Conservation (phyloP, 2,797 vertebrate genomes). For the Aulostomus chinensis region DNA sequence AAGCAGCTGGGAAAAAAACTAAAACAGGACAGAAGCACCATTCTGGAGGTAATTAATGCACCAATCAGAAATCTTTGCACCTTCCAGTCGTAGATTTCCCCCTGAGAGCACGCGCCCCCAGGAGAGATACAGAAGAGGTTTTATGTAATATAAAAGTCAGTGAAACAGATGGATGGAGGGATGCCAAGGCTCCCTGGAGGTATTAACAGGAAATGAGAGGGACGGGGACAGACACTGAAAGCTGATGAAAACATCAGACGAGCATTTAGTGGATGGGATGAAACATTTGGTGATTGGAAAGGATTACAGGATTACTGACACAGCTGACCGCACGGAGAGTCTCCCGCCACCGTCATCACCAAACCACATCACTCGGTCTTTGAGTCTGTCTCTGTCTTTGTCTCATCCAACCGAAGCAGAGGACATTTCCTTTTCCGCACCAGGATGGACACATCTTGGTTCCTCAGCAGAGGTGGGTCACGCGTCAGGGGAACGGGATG, state of each 20-base stretch:
- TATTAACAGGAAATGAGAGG: conserved; percentile 12
- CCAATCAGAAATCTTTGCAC: too few species aligned
- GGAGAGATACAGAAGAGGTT: too few species aligned
- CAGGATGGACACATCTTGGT: conserved; percentile 3
- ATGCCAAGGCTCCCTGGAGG: conserved; percentile 5
- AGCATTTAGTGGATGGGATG: conserved; percentile 38
- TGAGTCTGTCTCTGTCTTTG: neutral
- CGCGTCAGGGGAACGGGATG: too few species aligned
- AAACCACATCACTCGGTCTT: conserved; percentile 1
- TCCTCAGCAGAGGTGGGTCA: conserved; percentile 33
- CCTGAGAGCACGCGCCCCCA: too few species aligned
- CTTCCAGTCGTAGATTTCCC: too few species aligned
- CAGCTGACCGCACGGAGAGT: conserved; percentile 29
- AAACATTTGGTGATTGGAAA: conserved; percentile 52
- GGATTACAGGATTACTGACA: conserved; percentile 69
- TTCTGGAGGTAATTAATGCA: too few species aligned
- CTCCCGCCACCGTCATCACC: conserved; percentile 15
- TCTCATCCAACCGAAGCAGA: neutral
- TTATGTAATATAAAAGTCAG: conserved; percentile 35
- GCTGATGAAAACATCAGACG: conserved; percentile 27
- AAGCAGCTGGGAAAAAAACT: too few species aligned
- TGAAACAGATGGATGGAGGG: conserved; percentile 16
- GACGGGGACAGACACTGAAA: neutral
- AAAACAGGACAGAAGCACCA: too few species aligned
- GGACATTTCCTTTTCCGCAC: too few species aligned